phyloP scores from a whole-genome alignment of 2,113 vertebrate species.

The Cebus imitator region DNA sequence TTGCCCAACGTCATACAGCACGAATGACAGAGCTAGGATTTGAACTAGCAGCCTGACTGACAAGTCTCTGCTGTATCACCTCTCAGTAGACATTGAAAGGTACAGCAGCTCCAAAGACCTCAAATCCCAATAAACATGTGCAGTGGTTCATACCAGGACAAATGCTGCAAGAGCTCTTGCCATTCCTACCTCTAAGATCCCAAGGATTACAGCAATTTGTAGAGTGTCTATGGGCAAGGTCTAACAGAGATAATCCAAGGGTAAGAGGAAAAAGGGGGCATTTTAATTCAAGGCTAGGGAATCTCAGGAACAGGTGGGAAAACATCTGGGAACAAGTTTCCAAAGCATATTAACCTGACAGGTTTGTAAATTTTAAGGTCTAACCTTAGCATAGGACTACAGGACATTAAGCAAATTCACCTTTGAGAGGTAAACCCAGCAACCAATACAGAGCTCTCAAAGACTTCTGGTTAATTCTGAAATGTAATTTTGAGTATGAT shows the following conservation, averaged over 20 bases:
- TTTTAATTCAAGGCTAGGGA: not conserved
- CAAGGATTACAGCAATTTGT: not conserved
- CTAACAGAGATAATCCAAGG: not conserved
- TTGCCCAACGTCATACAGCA: not conserved
- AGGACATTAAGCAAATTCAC: not conserved
- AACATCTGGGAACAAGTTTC: not conserved
- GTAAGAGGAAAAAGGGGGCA: not conserved
- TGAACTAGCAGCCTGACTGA: not conserved
- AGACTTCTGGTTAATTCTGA: not conserved
- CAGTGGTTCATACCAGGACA: not conserved
- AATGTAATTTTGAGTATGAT: not conserved
- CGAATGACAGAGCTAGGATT: not conserved
- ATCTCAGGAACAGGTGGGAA: not conserved
- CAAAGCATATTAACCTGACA: not conserved
- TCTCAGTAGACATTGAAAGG: not conserved
- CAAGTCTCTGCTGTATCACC: not conserved
- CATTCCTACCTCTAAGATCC: not conserved
- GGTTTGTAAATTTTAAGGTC: not conserved
- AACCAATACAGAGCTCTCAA: not conserved
- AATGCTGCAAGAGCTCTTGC: not conserved
- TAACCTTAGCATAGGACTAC: not conserved
- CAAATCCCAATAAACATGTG: not conserved
- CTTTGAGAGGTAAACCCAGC: not conserved
- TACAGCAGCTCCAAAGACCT: not conserved
- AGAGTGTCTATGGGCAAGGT: not conserved